Evolutionary conservation across 1,140 invertebrate genomes (phyloP), one percentile per base, ranked within the genome.

Genomic region (Euglossa dilemma): DNA sequence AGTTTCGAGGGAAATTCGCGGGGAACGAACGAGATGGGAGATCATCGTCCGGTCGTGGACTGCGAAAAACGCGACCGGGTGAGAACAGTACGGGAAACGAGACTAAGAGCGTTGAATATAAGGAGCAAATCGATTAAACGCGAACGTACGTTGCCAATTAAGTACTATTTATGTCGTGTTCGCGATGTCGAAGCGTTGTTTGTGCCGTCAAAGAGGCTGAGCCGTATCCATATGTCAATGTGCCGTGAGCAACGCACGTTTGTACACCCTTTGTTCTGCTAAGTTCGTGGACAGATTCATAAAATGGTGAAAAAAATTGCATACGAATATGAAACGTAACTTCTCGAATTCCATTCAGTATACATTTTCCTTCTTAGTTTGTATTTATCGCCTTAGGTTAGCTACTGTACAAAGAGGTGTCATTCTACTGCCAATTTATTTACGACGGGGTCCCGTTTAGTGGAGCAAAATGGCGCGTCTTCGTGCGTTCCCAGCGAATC

Each of bases 111-210:
- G 43, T 74, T 73, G 71, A 56, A 79, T 79, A 64, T 84, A 73
- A 54, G 25, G 23, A 50, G 54, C 56, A 63, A 74, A 79, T 87
- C 87, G 85, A 73, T 83, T 89, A 84, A 23, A 64, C 81, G 84
- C 85, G 87, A 74, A 81, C 83, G 84, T 86, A 87, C 69, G 86
- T 91, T 90, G 85, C 84, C 89, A 77, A 83, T 86, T 82, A 80
- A 74, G 66, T 81, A 85, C 72, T 36, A 63, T 83, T 84, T 77
- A 57, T 85, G 83, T 80, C 87, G 75, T 85, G 72, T 83, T 81
- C 54, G 75, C 69, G 73, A 83, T 50, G 70, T 77, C 80, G 74
- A 64, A 54, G 83, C 77, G 85, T 90, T 88, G 80, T 80, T 84
- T 82, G 77, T 67, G 83, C 74, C 79, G 80, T 88, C 82, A 79